phyloP scores from a whole-genome alignment of 1,140 invertebrate species.

The Dreissena rostriformis region DNA sequence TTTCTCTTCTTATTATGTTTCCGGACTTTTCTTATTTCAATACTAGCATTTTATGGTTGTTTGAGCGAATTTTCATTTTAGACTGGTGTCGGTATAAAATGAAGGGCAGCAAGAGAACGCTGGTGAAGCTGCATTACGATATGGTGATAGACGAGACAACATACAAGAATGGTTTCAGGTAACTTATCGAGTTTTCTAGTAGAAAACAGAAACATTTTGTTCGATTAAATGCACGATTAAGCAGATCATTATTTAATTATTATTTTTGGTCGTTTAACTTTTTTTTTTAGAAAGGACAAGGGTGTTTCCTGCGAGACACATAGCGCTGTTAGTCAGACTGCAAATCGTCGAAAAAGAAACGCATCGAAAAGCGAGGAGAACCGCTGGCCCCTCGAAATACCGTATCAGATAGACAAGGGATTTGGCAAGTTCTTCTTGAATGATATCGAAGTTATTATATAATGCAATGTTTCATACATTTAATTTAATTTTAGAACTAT shows the following conservation, averaged over 20 bases:
- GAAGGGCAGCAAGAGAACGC: not conserved
- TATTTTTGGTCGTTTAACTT: not conserved
- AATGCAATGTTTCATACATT: no score
- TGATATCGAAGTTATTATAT: no score
- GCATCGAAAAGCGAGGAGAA: not conserved
- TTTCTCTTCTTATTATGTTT: no score
- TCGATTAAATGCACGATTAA: not conserved
- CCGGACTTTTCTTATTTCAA: no score
- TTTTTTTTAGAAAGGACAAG: no score
- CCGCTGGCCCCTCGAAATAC: conserved; percentile 17
- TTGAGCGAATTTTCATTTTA: not conserved
- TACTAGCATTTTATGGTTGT: no score
- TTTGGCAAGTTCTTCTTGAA: conserved; percentile 2
- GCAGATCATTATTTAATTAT: not conserved
- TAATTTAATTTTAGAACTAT: no score
- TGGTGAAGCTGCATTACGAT: conserved; percentile 30
- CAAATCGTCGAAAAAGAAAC: conserved; percentile 4
- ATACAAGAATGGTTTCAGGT: not conserved
- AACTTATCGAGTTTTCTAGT: not conserved
- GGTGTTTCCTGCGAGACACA: not conserved
- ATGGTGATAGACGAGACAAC: not conserved
- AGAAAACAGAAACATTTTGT: not conserved
- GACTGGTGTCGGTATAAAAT: conserved; percentile 27
- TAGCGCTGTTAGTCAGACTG: not conserved
- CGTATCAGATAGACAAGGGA: not conserved